These are phyloP conservation scores for Choloepus didactylus DNA, from an alignment of 2,797 vertebrate genomes.

Conservation along the genomic window DNA sequence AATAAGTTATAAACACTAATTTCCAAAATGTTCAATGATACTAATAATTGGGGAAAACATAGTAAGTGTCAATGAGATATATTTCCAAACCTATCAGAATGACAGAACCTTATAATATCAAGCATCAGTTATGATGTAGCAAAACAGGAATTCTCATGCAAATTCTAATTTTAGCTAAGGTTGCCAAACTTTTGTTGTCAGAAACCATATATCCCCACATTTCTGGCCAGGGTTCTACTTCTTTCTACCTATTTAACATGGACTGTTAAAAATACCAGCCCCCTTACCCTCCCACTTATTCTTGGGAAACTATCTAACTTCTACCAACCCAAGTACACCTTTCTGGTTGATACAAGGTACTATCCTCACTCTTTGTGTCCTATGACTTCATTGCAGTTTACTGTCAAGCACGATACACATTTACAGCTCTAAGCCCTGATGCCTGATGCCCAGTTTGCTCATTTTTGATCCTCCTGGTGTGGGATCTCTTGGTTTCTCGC, in stretches of 20 bases:
- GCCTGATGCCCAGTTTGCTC: not conserved
- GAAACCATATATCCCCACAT: not conserved
- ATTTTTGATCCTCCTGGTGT: not conserved
- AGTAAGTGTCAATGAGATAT: not conserved
- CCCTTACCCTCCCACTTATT: not conserved
- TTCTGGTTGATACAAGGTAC: not conserved
- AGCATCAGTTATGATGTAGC: not conserved
- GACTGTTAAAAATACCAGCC: not conserved
- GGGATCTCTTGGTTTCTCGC: not conserved
- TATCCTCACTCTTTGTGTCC: not conserved
- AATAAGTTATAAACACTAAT: conserved; percentile 6
- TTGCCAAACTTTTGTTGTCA: not conserved
- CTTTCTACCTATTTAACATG: not conserved
- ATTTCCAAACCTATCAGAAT: not conserved
- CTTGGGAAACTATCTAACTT: not conserved
- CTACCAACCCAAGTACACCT: not conserved
- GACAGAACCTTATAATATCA: not conserved
- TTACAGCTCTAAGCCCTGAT: not conserved
- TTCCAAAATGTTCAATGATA: not conserved
- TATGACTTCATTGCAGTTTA: fast-evolving
- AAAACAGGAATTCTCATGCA: not conserved
- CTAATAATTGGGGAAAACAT: not conserved
- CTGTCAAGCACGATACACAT: fast-evolving
- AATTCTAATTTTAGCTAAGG: not conserved
- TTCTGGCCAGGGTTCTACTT: not conserved